Evolutionary conservation across 1,140 invertebrate species (phyloP), one percentile per base, ranked within the genome.

Genomic region (Nylanderia fulva): DNA sequence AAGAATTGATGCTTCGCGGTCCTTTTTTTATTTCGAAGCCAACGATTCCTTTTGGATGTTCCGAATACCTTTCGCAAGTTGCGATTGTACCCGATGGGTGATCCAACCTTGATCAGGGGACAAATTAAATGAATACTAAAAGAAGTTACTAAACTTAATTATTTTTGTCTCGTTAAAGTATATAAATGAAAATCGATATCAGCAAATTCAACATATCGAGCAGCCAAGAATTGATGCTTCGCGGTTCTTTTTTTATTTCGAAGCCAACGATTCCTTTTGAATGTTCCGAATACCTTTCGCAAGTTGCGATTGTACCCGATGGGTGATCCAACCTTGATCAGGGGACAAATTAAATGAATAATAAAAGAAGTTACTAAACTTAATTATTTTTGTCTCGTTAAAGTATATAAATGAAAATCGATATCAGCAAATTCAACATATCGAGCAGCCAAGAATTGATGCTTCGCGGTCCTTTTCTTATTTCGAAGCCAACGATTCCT

Each of bases 291-390:
- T n/a, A 77, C 18, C 45, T 58, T 69, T 58, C 21, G 21, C n/a
- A 3, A 82, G 24, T 58, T 18, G 36, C 18, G 33, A 39, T 52
- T 71, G 18, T 33, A 58, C 13, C 52, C 24, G 64, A 58, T n/a
- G 39, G 29, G 76, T 84, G 77, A 80, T 80, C 77, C 52, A 63
- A 58, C 39, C 8, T n/a, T 71, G 66, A 82, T 82, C 77, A 58
- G 58, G 80, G 42, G 21, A 45, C 1, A 15, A 63, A 21, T 76
- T 13, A 42, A 27, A 29, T 33, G n/a, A 24, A 39, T 27, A n/a
- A n/a, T 2, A n/a, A 42, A 21, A 13, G n/a, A 63, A 27, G 21
- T 45, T 76, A 29, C 3, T 39, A 60, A 60, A 74, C 4, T 13
- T 21, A 56, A 71, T 13, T 61, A 75, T 13, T 63, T 29, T n/a